These are phyloP conservation scores for Siderastrea radians DNA, from an alignment of 92 coral and sea anemone species.

Conservation along the genomic window DNA sequence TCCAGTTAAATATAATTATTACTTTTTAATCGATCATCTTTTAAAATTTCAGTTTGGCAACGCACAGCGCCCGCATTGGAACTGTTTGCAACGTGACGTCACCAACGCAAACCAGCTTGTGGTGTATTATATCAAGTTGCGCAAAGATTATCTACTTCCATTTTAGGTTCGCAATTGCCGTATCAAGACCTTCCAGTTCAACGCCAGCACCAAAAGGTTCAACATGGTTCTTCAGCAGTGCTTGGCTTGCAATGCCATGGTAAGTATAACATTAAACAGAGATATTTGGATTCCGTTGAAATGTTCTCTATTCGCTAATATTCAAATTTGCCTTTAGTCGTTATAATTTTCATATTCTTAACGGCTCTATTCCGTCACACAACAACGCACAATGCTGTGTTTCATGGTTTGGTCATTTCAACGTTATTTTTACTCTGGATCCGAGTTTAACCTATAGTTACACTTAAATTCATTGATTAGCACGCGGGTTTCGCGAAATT, in stretches of 20 bases:
- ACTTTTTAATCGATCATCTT: neutral
- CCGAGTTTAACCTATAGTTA: no score
- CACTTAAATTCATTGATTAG: no score
- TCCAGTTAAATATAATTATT: neutral
- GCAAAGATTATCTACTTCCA: slow-evolving; percentile 21
- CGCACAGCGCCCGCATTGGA: neutral
- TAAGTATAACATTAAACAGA: slow-evolving; percentile 8
- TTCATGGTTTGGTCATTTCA: no score
- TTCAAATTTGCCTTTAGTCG: no score
- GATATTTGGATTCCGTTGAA: neutral
- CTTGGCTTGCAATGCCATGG: slow-evolving; percentile 53
- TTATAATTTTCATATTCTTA: no score
- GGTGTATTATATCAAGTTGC: slow-evolving; percentile 46
- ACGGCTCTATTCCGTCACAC: no score
- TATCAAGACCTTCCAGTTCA: neutral
- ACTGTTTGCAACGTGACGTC: slow-evolving; percentile 44
- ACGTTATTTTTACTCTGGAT: no score
- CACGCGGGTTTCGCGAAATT: no score
- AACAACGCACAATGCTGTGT: no score
- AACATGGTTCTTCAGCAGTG: slow-evolving; percentile 54
- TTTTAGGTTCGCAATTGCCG: slow-evolving; percentile 27
- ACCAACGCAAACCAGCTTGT: slow-evolving; percentile 56
- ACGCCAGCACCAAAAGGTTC: neutral
- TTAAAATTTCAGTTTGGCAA: neutral
- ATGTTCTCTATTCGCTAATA: neutral